Base-by-base conservation (phyloP, 2,888 invertebrate species). In the Calameuta pallipes region DNA sequence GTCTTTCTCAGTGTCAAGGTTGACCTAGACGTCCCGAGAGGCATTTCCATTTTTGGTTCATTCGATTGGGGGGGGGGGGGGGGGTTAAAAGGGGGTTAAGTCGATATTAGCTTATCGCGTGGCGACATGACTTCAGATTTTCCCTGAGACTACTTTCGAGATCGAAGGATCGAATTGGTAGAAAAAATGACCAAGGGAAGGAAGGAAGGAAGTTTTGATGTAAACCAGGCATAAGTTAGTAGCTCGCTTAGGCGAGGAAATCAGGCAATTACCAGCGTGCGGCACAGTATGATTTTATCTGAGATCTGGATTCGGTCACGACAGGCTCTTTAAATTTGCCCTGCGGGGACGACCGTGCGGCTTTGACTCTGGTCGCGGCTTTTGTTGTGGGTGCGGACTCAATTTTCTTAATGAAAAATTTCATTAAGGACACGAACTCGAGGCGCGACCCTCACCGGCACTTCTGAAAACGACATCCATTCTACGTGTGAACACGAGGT, bases 1-100 rank as follows among this genome's bases (percentile, higher is more conserved):
- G 76, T 80, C 83, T 81, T 82, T 80, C 81, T 85, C 88, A 88
- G 85, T 88, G 88, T 88, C 88, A 88, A 89, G 88, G 88, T 88
- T 87, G 83, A 85, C 84, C 86, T 86, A 85, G 75, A 79, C 80
- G 69, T 76, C 80, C 76, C 79, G 77, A 36, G 71, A 75, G 74
- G 73, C 4, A 4, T 41, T 41, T 41, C 41, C 4, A 41, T 41
- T 41, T 41, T 41, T 41, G 41, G 15, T 15, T 15, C 4, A 15
- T 41, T 15, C 13, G 41, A 41, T 4, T 13, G 2, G 41, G 4
- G 4, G 41, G 15, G 15, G 41, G 41, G 4, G 4, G 37, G 37
- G 37, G 13, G 37, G 15, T 37, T 37, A 4, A 37, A 37, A 15
- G 4, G 41, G 15, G 41, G 41, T 41, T 41, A 13, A 41, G 37